Evolutionary conservation across 2,888 invertebrate species (phyloP), one percentile per base, ranked within the genome.

Genomic region (Hanleya hanleyi): DNA sequence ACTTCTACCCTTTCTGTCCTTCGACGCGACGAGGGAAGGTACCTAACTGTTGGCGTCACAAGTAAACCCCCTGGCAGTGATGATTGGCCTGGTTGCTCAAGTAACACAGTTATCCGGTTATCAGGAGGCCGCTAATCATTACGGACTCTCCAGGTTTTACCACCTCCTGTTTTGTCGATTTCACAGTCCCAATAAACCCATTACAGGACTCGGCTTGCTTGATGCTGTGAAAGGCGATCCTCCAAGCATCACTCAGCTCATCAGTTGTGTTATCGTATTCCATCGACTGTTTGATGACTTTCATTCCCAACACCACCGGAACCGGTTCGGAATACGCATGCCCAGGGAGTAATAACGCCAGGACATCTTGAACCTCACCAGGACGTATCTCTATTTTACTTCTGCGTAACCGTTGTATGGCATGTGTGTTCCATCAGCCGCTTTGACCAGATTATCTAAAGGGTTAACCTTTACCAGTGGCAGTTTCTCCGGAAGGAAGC

Each of bases 261-360:
- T 41, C 41, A 9, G 18, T 12, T 9, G 9, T 41, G 18, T 18
- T 18, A 41, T 66, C 41, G 35, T 67, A 35, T 22, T 51, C 51
- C 50, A 37, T 64, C 57, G 50, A 67, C n/a, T n/a, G 26, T 2
- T 51, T 50, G 47, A 77, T 67, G 18, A 73, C 69, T 36, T 75
- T 77, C 70, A 72, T 77, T 29, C 73, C 77, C 6, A 77, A 29
- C 15, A 77, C 18, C n/a, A 64, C 62, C 3, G 77, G 75, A 6
- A 67, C 41, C 22, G 22, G 35, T 26, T 37, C 37, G 4, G 61
- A 67, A 37, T 32, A 18, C 41, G 33, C 15, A n/a, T 73, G 73
- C 18, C 35, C 29, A 37, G 67, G 41, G n/a, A 26, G 67, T 36
- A 62, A 70, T 62, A 15, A 61, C 5, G 29, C 67, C 26, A 65